Base-by-base conservation (phyloP, 2,113 vertebrate species). In the Passer montanus region DNA sequence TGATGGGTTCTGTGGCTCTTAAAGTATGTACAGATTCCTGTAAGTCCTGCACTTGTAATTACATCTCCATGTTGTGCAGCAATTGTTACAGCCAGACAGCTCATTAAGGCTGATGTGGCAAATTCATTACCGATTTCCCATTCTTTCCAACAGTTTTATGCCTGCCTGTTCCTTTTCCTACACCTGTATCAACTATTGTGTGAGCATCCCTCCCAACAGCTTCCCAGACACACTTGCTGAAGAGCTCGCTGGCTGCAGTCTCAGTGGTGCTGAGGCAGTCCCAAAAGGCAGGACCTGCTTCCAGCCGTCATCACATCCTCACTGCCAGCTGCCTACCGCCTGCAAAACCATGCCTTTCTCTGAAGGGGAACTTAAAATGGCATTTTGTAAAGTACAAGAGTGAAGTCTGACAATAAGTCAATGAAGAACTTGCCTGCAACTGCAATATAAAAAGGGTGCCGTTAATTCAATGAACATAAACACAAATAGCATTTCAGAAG, bases 1-100 rank as follows among this genome's bases (percentile, higher is more conserved):
- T 86, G 96, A 91, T 88, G 91, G 94, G 72, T 75, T 96, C 79
- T 90, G 88, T 93, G 95, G 92, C 90, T 96, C 94, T 46, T 44
- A 5, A 95, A 96, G 85, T 84, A 96, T 90, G 93, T 90, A 93
- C 90, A 96, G 83, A 95, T 93, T 93, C 92, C 92, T 96, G 47
- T 89, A 96, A 96, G 94, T 92, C 92, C 94, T 90, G 75, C 94
- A 96, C 80, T 95, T 94, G 90, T 52, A 96, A 96, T 92, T 90
- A 64, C 60, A 88, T 69, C 79, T 95, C 49, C 93, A 72, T 50
- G 90, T 93, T 30, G 75, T 52, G 90, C 82, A 90, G 79, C 90
- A 84, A 86, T 94, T 87, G 66, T 72, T 89, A 95, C n/a, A 59
- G 79, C 76, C 89, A 95, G 37, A 64, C 87, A 93, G 90, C 60